Evolutionary conservation across 2,888 invertebrate species (phyloP), one percentile per base, ranked within the genome.

Genomic region (Drosophila neonasuta): DNA sequence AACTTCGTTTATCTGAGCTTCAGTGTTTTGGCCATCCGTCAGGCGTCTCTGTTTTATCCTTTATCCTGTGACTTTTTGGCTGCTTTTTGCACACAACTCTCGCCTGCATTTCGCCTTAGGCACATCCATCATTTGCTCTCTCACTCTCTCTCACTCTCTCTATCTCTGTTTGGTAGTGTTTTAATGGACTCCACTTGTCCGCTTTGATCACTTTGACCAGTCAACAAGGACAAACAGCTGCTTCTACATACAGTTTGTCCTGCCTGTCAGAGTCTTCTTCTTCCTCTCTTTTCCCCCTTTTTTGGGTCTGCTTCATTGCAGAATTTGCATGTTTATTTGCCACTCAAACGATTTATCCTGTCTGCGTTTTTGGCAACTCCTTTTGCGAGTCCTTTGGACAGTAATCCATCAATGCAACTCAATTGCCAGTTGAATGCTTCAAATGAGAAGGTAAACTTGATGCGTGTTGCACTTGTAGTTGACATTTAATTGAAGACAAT

Each of bases 111-210:
- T 69, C 70, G 77, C 68, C 79, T 85, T 84, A 74, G 84, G 59
- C 83, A 77, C 85, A 88, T 88, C 74, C 85, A 88, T 89, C 89
- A 89, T 81, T 80, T 32, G 74, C 71, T 32, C 71, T 24, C 24
- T 24, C 24, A 5, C 24, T 5, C 5, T 5, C 24, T 1, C 15
- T 15, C 20, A 5, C 20, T 20, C 20, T 20, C 24, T 24, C 24
- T 24, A 0, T 24, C 24, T 68, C 55, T 46, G 10, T 2, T 77
- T 77, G 84, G 80, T 88, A 86, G 84, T 77, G 74, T 88, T 88
- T 88, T 88, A 89, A 87, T 87, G 81, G 86, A 88, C 77, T 88
- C 72, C 77, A 80, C 86, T 81, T 88, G 87, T 86, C 85, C 77
- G 72, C 77, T 77, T 75, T 86, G 86, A 86, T 81, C 83, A 79